Percentiles rank a stretch among this genome's conserved stretches.
These are phyloP conservation scores for Heteromurus nitidus DNA, from an alignment of 2,888 invertebrate species.

Conservation along the genomic window DNA sequence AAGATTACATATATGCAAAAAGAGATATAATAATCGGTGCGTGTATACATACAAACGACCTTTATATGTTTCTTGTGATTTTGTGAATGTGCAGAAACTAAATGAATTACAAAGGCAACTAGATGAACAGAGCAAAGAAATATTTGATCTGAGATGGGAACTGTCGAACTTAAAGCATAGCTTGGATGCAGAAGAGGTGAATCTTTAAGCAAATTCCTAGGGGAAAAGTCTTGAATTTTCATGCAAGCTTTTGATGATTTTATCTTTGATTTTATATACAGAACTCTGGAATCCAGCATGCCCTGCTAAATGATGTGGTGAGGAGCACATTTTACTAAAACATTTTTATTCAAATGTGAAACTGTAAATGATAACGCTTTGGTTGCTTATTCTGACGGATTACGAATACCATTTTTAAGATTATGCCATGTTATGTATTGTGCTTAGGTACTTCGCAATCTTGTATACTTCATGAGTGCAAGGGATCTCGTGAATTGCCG, in stretches of 20 bases:
- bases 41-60: no score
- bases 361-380: no score
- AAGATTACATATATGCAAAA: no score
- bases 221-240: no score
- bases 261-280: no score
- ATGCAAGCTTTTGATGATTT: no score
- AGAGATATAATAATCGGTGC: no score
- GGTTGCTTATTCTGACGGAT: no score
- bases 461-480: slow-evolving; percentile 6
- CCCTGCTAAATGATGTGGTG: slow-evolving; percentile 30
- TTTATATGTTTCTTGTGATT: no score
- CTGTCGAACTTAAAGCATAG: slow-evolving; percentile 15
- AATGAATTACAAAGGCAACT: slow-evolving; percentile 9
- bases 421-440: background rate
- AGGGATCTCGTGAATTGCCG: slow-evolving; percentile 23
- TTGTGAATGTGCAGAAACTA: slow-evolving; percentile 24
- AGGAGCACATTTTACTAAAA: background rate
- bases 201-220: no score
- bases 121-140: slow-evolving; percentile 23
- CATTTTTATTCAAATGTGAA: background rate
- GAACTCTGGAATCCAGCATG: slow-evolving; percentile 14
- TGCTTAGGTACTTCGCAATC: slow-evolving; percentile 15
- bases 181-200: slow-evolving; percentile 10
- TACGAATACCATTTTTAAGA: no score
- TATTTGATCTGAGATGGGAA: slow-evolving; percentile 33